phyloP scores from a whole-genome alignment of 2,888 invertebrate genomes.

The Prionchulus punctatus region DNA sequence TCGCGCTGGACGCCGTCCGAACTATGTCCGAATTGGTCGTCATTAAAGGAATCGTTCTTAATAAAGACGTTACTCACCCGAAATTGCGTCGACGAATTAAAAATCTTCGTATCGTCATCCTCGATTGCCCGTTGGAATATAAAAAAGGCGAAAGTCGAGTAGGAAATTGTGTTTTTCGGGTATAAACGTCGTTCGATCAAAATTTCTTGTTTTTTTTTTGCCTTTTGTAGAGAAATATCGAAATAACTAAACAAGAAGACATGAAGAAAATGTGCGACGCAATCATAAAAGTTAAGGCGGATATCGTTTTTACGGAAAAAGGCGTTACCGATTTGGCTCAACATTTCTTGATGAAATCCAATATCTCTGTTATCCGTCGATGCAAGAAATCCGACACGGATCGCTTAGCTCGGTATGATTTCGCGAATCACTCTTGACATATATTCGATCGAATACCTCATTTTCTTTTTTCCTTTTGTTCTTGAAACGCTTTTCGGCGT shows the following conservation, averaged over 20 bases:
- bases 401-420: slow-evolving; percentile 57
- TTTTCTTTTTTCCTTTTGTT: neutral
- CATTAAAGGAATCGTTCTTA: slow-evolving; percentile 84
- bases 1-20: slow-evolving; percentile 82
- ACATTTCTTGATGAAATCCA: slow-evolving; percentile 43
- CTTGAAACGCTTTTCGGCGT: neutral
- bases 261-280: slow-evolving; percentile 74
- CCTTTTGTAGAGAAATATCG: slow-evolving; percentile 64
- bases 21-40: slow-evolving; percentile 83
- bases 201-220: slow-evolving; percentile 7
- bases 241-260: slow-evolving; percentile 79
- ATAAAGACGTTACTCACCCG: slow-evolving; percentile 94
- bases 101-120: slow-evolving; percentile 78
- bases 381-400: slow-evolving; percentile 92
- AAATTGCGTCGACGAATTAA: slow-evolving; percentile 87
- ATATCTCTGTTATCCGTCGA: slow-evolving; percentile 48
- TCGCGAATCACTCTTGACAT: neutral
- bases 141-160: slow-evolving; percentile 89
- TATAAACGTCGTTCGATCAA: neutral
- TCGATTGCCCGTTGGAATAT: slow-evolving; percentile 92
- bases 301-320: slow-evolving; percentile 92
- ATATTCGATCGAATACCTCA: neutral
- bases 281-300: slow-evolving; percentile 78
- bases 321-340: slow-evolving; percentile 59
- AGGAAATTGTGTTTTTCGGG: neutral